Conservation (phyloP, 1,140 invertebrate species). For the Bombus huntii region DNA sequence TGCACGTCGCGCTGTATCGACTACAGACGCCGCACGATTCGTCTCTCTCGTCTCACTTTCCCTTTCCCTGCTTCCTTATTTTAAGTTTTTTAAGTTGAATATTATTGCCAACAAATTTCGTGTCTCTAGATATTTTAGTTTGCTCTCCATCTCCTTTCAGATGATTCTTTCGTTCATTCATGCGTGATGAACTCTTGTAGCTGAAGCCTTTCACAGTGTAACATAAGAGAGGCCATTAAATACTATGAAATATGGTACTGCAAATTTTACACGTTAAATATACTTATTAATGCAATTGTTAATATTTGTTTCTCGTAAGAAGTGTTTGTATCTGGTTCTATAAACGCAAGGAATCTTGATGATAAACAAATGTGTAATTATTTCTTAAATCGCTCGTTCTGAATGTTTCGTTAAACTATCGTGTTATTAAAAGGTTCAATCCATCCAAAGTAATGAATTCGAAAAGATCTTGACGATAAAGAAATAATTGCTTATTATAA, state of each 20-base stretch:
- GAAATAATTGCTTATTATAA: too few species aligned
- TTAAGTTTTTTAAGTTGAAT: constrained; percentile 8
- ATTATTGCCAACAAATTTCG: constrained; percentile 64
- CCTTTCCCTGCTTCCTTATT: not conserved
- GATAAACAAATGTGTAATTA: too few species aligned
- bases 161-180: not conserved
- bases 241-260: not conserved
- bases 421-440: too few species aligned
- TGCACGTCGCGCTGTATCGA: constrained; percentile 35
- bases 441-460: too few species aligned
- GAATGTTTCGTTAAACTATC: too few species aligned
- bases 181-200: not conserved
- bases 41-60: constrained; percentile 5
- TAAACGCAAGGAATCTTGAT: too few species aligned
- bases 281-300: too few species aligned
- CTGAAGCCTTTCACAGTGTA: not conserved
- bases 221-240: not conserved
- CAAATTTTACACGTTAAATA: too few species aligned
- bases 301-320: not conserved
- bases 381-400: too few species aligned
- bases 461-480: too few species aligned
- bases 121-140: not conserved
- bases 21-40: constrained; percentile 37
- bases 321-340: not conserved
- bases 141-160: not conserved